Evolutionary conservation across 2,888 invertebrate genomes (phyloP).

Genomic region (Flexamia atlantica): DNA sequence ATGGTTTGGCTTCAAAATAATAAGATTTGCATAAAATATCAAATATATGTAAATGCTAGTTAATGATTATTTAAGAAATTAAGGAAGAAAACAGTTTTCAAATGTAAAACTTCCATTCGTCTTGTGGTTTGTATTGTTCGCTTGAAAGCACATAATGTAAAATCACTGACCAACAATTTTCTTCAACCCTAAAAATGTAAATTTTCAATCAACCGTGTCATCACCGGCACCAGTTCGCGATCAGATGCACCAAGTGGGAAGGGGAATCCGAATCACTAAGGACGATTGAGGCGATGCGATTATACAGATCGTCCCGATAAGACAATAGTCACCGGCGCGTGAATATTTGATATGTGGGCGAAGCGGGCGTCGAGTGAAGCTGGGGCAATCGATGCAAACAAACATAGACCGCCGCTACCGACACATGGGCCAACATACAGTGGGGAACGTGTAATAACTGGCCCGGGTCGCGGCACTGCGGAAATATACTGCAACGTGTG

Average conservation of each 20-base stretch:
- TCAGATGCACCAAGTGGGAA: neutral
- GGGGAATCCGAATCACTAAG: neutral
- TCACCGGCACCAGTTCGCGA: neutral
- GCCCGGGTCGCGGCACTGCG: no score
- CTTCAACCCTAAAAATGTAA: no score
- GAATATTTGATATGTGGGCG: conserved; percentile 49
- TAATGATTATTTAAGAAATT: no score
- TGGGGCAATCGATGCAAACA: conserved; percentile 15
- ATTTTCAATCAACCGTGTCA: neutral
- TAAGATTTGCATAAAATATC: no score
- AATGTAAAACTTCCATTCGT: no score
- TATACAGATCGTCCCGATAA: conserved; percentile 24
- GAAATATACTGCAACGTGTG: neutral
- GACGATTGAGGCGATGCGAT: conserved; percentile 29
- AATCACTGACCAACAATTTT: no score
- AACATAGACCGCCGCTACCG: neutral
- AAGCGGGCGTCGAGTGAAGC: neutral
- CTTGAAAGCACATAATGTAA: no score
- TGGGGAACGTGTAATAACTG: neutral
- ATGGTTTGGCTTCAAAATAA: no score
- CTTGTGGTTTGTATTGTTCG: no score
- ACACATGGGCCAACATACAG: neutral
- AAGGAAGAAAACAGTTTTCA: no score
- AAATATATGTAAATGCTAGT: no score
- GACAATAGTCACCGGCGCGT: conserved; percentile 36